Conservation (phyloP, 2,888 invertebrate genomes). For the Argyresthia goedartella region DNA sequence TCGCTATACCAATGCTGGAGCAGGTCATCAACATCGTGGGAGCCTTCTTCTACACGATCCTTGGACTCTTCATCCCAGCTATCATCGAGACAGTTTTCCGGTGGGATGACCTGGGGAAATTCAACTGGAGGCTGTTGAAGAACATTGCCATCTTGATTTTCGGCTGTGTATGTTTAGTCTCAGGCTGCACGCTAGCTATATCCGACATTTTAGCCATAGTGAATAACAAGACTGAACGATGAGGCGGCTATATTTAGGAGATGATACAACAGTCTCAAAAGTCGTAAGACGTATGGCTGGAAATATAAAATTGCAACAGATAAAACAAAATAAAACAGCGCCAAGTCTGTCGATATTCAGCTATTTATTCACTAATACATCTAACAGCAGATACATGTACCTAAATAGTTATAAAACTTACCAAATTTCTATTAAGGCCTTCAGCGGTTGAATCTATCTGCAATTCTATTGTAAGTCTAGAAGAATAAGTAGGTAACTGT, state of each 20-base stretch:
- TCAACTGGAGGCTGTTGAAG: slow-evolving; percentile 78
- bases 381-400: no score
- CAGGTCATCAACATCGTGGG: slow-evolving; percentile 62
- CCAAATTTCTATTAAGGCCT: no score
- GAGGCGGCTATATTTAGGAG: neutral
- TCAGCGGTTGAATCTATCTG: no score
- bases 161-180: slow-evolving; percentile 73
- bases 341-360: no score
- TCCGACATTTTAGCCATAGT: slow-evolving; percentile 38
- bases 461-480: no score
- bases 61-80: slow-evolving; percentile 84
- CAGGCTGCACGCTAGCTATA: slow-evolving; percentile 66
- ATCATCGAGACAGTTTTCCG: slow-evolving; percentile 78
- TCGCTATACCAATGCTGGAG: slow-evolving; percentile 61
- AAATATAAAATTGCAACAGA: no score
- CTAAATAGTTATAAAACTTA: no score
- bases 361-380: no score
- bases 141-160: slow-evolving; percentile 73
- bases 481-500: no score
- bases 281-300: no score
- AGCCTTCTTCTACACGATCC: slow-evolving; percentile 74
- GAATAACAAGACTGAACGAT: slow-evolving; percentile 24
- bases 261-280: no score
- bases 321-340: no score
- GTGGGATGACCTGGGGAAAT: slow-evolving; percentile 77